Conservation (phyloP, 2,797 vertebrate species). For the Semotilus atromaculatus region DNA sequence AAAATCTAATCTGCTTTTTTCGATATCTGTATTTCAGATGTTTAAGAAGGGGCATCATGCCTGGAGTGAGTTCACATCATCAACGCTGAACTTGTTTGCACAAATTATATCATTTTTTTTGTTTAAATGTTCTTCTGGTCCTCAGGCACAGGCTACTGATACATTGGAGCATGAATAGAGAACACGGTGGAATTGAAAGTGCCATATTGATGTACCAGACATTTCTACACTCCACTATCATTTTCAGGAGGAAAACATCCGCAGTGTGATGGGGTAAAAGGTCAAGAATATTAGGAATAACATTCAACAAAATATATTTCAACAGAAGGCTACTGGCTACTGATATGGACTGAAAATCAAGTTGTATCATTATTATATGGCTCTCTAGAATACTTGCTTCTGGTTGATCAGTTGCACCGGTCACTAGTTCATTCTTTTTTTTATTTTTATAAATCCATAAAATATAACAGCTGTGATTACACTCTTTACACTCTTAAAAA, state of each 20-base stretch:
- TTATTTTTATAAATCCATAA: not conserved
- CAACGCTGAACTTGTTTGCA: not conserved
- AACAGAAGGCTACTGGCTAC: not conserved
- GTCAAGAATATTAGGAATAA: not conserved
- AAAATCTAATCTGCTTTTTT: constrained; percentile 29
- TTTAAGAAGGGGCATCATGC: not conserved
- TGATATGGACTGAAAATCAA: not conserved
- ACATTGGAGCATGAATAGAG: not conserved
- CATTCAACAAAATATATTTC: not conserved
- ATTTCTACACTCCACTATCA: not conserved
- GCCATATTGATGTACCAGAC: not conserved
- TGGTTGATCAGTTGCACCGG: not conserved
- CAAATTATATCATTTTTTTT: constrained; percentile 3
- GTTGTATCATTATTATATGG: not conserved
- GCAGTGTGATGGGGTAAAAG: not conserved
- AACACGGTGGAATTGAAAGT: not conserved
- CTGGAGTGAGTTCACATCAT: constrained; percentile 16
- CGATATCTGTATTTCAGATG: constrained; percentile 2
- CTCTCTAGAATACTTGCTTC: not conserved
- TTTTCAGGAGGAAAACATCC: not conserved
- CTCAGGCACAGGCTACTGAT: constrained; percentile 1
- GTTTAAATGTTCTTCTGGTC: constrained; percentile 14
- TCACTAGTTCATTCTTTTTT: not conserved
- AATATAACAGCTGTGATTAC: not conserved
- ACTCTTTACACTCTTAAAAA: not conserved